A percentile compares a stretch with the other conserved stretches of the same genome.
Evolutionary conservation across 2,113 vertebrate species (phyloP).

Genomic region (Tetraodon nigroviridis): DNA sequence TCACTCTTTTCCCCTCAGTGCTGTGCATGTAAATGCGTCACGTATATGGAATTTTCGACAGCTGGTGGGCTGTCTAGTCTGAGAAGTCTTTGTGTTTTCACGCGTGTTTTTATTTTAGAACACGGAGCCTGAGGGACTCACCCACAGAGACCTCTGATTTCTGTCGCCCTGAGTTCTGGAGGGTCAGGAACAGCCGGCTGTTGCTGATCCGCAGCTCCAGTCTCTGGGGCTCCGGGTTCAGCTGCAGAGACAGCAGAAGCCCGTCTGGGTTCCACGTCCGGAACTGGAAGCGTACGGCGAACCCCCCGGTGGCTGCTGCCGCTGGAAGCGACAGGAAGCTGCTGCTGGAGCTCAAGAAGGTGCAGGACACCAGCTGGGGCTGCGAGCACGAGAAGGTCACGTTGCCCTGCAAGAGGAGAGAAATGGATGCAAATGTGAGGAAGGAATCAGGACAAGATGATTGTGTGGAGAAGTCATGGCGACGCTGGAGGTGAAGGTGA

Average conservation of each 20-base stretch:
- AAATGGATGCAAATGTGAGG: slow-evolving; percentile 26
- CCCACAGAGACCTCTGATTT: slow-evolving; percentile 78
- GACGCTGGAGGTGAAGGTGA: slow-evolving; percentile 26
- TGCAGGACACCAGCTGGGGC: slow-evolving; percentile 85
- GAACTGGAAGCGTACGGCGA: slow-evolving; percentile 90
- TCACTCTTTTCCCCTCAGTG: no score
- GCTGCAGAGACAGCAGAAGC: slow-evolving; percentile 79
- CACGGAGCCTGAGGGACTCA: slow-evolving; percentile 54
- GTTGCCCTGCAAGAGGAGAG: slow-evolving; percentile 81
- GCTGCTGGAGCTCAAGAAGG: slow-evolving; percentile 80
- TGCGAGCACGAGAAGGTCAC: slow-evolving; percentile 94
- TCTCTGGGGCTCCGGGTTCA: slow-evolving; percentile 76
- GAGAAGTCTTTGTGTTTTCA: no score
- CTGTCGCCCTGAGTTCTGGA: slow-evolving; percentile 73
- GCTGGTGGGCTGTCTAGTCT: no score
- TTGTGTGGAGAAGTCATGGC: slow-evolving; percentile 8
- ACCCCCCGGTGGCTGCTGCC: slow-evolving; percentile 72
- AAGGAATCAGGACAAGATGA: not conserved
- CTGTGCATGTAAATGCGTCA: no score
- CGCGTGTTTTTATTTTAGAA: no score
- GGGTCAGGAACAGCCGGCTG: slow-evolving; percentile 75
- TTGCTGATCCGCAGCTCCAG: slow-evolving; percentile 79
- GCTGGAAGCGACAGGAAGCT: slow-evolving; percentile 88
- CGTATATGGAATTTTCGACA: no score
- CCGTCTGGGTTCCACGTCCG: slow-evolving; percentile 92